phyloP scores from a whole-genome alignment of 2,888 invertebrate genomes.

The Tipula lateralis region DNA sequence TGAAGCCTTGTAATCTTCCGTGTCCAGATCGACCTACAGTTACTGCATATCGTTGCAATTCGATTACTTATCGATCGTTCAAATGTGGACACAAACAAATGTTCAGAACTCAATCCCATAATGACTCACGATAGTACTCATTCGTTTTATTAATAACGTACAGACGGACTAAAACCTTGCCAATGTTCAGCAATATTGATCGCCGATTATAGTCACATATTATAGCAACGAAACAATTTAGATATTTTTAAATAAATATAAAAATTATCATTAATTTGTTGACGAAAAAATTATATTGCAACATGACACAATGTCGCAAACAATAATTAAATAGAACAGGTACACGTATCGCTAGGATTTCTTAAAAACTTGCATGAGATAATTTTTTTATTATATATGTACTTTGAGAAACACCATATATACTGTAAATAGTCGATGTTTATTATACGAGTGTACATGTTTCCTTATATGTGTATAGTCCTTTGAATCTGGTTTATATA shows the following conservation, averaged over 20 bases:
- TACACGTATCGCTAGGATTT: neutral
- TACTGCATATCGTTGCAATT: no score
- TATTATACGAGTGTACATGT: no score
- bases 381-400: neutral
- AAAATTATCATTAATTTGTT: neutral
- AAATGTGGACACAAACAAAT: no score
- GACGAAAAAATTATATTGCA: neutral
- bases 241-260: neutral
- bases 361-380: neutral
- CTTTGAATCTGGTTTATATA: neutral
- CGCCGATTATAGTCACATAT: no score
- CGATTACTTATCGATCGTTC: no score
- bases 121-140: no score
- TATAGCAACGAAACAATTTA: neutral
- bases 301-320: neutral
- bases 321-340: neutral
- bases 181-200: no score
- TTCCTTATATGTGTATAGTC: neutral
- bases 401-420: neutral
- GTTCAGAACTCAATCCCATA: no score
- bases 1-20: no score
- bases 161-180: no score
- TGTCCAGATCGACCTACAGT: no score
- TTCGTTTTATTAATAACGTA: no score
- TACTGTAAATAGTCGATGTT: neutral